Evolutionary conservation across 2,113 vertebrate species (phyloP).

Genomic region (Scytalopus superciliaris): DNA sequence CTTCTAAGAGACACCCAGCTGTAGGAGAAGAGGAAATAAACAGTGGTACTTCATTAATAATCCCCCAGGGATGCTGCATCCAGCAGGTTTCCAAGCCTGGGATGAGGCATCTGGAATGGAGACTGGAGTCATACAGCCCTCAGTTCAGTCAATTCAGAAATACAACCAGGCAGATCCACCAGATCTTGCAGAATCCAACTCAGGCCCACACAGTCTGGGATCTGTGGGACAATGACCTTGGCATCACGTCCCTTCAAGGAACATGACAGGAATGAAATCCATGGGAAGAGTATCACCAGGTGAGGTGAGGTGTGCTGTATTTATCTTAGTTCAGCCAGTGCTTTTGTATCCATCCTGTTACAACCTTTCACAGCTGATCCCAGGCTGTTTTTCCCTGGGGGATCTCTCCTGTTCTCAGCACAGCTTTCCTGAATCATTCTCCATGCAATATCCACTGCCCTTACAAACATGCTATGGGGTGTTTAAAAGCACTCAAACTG

Average conservation of each 20-base stretch:
- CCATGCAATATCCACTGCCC: not conserved
- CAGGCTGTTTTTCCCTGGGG: not conserved
- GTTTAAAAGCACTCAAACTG: not conserved
- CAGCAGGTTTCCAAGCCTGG: not conserved
- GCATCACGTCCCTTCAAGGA: rapidly evolving
- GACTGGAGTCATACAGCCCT: rapidly evolving
- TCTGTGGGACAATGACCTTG: not conserved
- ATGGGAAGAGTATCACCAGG: not conserved
- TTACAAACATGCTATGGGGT: not conserved
- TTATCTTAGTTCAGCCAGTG: not conserved
- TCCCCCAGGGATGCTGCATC: rapidly evolving
- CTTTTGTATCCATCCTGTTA: not conserved
- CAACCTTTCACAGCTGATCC: not conserved
- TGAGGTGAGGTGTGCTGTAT: no score
- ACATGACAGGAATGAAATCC: not conserved
- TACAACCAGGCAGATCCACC: not conserved
- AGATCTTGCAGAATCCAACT: not conserved
- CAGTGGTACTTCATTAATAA: not conserved
- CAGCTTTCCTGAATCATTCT: not conserved
- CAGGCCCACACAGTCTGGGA: not conserved
- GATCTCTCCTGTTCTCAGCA: not conserved
- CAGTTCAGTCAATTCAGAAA: not conserved
- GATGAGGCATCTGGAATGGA: not conserved
- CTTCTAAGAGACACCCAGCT: not conserved
- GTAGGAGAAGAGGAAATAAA: not conserved